Evolutionary conservation across 2,797 vertebrate genomes (phyloP), one percentile per base, ranked within the genome.

Genomic region (Epinephelus awoara): DNA sequence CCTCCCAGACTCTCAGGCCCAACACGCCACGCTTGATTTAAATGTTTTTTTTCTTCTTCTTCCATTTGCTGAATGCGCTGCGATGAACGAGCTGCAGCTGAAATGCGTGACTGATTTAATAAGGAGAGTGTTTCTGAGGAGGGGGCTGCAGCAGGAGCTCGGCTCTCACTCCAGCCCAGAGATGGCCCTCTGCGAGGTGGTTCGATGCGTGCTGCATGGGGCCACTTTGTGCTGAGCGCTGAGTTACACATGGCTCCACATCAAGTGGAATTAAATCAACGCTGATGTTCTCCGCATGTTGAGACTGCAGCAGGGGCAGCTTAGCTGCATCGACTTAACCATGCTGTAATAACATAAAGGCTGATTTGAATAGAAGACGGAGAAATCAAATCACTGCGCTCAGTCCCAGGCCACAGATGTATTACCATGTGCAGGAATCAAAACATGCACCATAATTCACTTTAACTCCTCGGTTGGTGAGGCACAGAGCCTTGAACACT

Each of bases 161-260:
- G 3, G 14, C 55, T 58, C 86, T 62, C 79, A 6, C 67, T 75
- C 42, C 17, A 79, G 78, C 75, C 80, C 29, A 7, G 72, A 25
- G 61, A 75, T 9, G 83, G 79, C 82, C 83, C 79, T 34, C 34
- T 18, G 67, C n/a, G 68, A 79, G 84, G 85, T 75, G 88, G 69
- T 80, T 70, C 3, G 67, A 79, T 46, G 83, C 78, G 67, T 82
- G 85, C 85, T 88, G 87, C 87, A 85, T 51, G 88, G 89, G 87
- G 85, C 86, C 86, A 80, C 90, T 92, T 93, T 93, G 79, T 94
- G 93, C 93, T 93, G 93, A 94, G 90, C 79, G 84, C 67, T 4
- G 77, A 88, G 74, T 93, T 93, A 56, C 90, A 91, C 88, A 61
- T 77, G 89, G 90, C 87, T 89, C 85, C 84, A 89, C 90, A 91